Percentiles rank a stretch among this genome's conserved stretches.
Evolutionary conservation across 1,140 invertebrate genomes (phyloP).

Genomic region (Thereuonema tuberculata): DNA sequence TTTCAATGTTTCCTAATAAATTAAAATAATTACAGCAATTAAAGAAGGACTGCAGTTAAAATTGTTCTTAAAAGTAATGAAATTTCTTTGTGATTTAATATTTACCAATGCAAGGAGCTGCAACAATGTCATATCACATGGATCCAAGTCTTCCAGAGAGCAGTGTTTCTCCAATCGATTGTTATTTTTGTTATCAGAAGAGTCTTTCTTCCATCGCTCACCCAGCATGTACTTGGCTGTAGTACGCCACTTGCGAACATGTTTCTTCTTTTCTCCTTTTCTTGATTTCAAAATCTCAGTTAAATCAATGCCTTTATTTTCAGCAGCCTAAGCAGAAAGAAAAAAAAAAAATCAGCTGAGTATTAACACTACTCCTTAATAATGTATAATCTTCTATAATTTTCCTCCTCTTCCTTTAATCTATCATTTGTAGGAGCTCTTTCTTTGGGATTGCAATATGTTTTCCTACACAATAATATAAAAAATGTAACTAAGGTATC

Average conservation of each 20-base stretch:
- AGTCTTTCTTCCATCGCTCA: conserved; percentile 1
- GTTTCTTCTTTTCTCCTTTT: conserved; percentile 4
- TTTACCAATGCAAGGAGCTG: conserved; percentile 49
- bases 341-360: no score
- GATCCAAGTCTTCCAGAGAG: neutral
- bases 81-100: conserved; percentile 19
- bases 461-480: no score
- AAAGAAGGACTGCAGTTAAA: neutral
- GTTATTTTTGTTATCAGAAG: neutral
- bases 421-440: no score
- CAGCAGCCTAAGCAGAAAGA: conserved; percentile 4
- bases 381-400: no score
- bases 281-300: neutral
- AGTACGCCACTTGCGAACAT: neutral
- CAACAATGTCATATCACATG: conserved; percentile 39
- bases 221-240: neutral
- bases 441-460: no score
- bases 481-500: no score
- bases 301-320: neutral
- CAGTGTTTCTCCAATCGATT: neutral
- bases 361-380: no score
- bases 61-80: conserved; percentile 1
- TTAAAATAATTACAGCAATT: conserved; percentile 14
- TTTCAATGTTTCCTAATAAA: neutral
- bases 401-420: no score